Base-by-base conservation (phyloP, 2,888 invertebrate genomes). In the Formica aserva region DNA sequence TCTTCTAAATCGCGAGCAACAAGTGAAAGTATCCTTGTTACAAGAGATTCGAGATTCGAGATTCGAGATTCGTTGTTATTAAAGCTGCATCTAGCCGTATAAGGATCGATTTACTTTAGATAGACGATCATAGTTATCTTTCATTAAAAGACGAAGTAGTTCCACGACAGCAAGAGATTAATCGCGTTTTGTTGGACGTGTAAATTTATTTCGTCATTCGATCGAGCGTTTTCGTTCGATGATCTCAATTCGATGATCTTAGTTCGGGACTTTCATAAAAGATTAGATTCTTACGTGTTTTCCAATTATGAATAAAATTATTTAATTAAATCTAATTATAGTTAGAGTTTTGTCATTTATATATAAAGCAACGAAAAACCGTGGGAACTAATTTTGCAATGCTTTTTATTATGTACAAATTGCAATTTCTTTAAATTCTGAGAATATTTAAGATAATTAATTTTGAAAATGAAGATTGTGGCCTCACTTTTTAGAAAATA, bases 11-110 rank as follows among this genome's bases (percentile, higher is more conserved):
- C 35, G 15, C 8, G 26, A 45, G 11, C 9, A 48, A 32, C 32
- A 35, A 22, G 69, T 52, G 69, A 52, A 71, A 71, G 35, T 55
- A 32, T 52, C 4, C 22, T 55, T 55, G 15, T 71, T 22, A 38
- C 22, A 35, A 66, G 52, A 35, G n/a, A 29, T 8, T 66, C 26
- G 41, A 62, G 62, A 45, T 32, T 41, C 13, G 41, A 57, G 5
- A 13, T 26, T 62, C 29, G 29, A 62, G 62, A 8, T 62, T 62
- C 29, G 9, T 45, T 69, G 3, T 69, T 52, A 52, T 69, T 52
- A 69, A 26, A 66, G 26, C 66, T 66, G 9, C 13, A 45, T 41
- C 22, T 13, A 22, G 9, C n/a, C 15, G 15, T 22, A 38, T 8
- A 48, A n/a, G 29, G 32, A 62, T 62, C 5, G 15, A 45, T 62